Evolutionary conservation across 2,113 vertebrate genomes (phyloP), one percentile per base, ranked within the genome.

Genomic region (Egretta garzetta): DNA sequence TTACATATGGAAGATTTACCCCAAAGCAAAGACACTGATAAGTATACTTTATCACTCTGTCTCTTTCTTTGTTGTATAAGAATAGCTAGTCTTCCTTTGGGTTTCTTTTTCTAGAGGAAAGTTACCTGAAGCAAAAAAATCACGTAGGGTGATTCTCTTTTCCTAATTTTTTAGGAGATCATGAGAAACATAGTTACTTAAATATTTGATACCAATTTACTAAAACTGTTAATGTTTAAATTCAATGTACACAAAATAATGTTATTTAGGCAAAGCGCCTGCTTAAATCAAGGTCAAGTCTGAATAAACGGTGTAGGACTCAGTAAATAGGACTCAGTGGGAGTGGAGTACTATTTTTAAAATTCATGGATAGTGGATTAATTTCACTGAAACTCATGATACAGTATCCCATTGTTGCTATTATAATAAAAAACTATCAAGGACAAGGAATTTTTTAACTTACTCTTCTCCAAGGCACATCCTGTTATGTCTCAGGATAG

Each of bases 401-500:
- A 70, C 4, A 76, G 4, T 28, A 75, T 22, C 10, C 4, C 33
- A 1, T 8, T 56, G 1, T 24, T 63, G 1, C 22, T 63, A 17
- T 3, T 80, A 43, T 39, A 33, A 75, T 41, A 86, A 79, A 92
- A 79, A 92, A 59, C 59, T 41, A 74, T 41, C 6, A 93, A 92
- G 9, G 17, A 12, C 21, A 76, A 81, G 71, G 16, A 55, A 62
- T 39, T 86, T 80, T 89, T 68, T 47, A 41, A 86, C 98, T 98
- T 98, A 99, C 99, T 98, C 99, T 98, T 98, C 97, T 98, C 96
- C 98, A 97, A 98, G 98, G 98, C 98, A 98, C 99, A 99, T 99
- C 97, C 98, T 99, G 98, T 98, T 98, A 94, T 97, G 97, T 99
- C 99, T 99, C 99, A 99, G 99, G 99, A 98, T 89, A 99, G 99